A percentile compares a stretch with the other conserved stretches of the same genome.
Conservation (phyloP, 2,797 vertebrate species). For the Pitangus sulphuratus region DNA sequence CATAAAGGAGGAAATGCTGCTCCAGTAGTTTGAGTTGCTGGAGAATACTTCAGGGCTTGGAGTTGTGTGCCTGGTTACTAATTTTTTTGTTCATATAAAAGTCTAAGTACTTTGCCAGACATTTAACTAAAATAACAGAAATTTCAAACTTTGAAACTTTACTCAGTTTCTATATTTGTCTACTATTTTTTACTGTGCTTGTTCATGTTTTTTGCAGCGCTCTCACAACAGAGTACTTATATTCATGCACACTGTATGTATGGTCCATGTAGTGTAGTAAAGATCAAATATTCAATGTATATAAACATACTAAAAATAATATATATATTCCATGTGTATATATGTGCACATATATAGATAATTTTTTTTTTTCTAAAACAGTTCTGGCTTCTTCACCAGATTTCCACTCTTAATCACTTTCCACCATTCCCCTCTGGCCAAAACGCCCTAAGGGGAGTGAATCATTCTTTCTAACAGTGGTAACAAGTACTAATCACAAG, state of each 20-base stretch:
- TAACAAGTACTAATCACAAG: background rate
- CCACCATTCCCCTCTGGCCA: background rate
- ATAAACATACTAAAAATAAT: background rate
- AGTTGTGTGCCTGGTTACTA: background rate
- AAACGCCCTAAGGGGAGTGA: background rate
- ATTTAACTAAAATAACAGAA: background rate
- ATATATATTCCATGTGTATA: background rate
- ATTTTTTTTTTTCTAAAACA: background rate
- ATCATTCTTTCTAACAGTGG: slow-evolving; percentile 8
- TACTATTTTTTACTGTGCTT: background rate
- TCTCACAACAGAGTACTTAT: background rate
- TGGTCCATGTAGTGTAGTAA: background rate
- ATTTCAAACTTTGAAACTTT: background rate
- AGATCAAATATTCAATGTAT: background rate
- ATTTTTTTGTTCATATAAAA: background rate
- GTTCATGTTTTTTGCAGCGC: background rate
- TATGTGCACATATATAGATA: background rate
- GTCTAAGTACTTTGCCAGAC: background rate
- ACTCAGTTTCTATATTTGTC: background rate
- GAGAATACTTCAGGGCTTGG: background rate
- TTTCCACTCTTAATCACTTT: background rate
- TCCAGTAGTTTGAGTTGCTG: background rate
- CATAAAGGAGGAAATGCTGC: background rate
- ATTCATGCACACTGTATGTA: background rate
- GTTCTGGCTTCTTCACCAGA: background rate